phyloP scores from a whole-genome alignment of 1,140 invertebrate species.

The Drosophila quadrilineata region DNA sequence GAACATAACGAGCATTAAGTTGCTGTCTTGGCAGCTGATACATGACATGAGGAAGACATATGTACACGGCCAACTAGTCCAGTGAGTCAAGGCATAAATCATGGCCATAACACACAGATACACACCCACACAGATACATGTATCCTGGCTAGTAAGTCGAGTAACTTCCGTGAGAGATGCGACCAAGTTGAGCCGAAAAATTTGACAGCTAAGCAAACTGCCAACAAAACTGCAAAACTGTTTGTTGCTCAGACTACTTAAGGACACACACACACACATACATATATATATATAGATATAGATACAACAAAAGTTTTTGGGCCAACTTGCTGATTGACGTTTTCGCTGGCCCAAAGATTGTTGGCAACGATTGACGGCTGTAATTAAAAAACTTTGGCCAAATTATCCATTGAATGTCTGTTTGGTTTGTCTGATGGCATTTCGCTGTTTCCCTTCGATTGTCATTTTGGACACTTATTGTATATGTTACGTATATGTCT shows the following conservation, averaged over 20 bases:
- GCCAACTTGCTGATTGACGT: conserved; percentile 56
- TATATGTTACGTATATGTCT: conserved; percentile 7
- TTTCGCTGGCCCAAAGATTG: conserved; percentile 26
- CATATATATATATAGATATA: conserved; percentile 6
- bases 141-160: conserved; percentile 16
- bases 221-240: no score
- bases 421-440: conserved; percentile 20
- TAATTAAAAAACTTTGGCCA: conserved; percentile 72
- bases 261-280: conserved; percentile 3
- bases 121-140: conserved; percentile 7
- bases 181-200: conserved; percentile 30
- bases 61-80: conserved; percentile 49
- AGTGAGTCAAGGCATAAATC: conserved; percentile 43
- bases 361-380: conserved; percentile 1
- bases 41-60: conserved; percentile 37
- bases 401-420: conserved; percentile 9
- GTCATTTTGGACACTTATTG: conserved; percentile 23
- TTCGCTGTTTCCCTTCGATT: conserved; percentile 33
- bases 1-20: conserved; percentile 49
- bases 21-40: conserved; percentile 31
- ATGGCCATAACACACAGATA: conserved; percentile 24
- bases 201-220: conserved; percentile 33
- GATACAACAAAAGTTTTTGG: conserved; percentile 42
- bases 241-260: conserved; percentile 10
- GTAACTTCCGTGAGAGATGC: conserved; percentile 31